A percentile compares a stretch with the other conserved stretches of the same genome.
phyloP scores from a whole-genome alignment of 2,113 vertebrate species.

The Paracyprichromis sp. region DNA sequence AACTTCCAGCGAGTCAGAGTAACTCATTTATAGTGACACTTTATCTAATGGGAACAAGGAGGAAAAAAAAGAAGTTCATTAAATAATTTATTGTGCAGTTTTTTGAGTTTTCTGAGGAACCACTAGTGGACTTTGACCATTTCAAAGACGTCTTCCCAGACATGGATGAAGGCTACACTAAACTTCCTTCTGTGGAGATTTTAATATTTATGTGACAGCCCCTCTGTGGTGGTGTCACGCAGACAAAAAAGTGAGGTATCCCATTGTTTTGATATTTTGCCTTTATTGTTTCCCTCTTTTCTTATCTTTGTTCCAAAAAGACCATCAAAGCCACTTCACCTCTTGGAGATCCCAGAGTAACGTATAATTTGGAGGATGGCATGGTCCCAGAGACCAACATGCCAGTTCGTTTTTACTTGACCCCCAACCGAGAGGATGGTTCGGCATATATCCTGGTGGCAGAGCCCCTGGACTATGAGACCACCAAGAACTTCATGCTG shows the following conservation, averaged over 20 bases:
- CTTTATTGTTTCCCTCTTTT: not conserved
- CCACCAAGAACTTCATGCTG: constrained; percentile 77
- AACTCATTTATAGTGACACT: not conserved
- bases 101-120: not conserved
- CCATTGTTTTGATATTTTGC: not conserved
- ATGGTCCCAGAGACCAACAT: constrained; percentile 86
- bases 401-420: constrained; percentile 85
- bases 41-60: not conserved
- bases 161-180: not conserved
- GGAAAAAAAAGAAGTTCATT: accelerated
- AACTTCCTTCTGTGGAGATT: not conserved
- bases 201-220: not conserved
- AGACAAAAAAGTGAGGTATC: not conserved
- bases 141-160: not conserved
- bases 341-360: constrained; percentile 82
- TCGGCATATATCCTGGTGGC: constrained; percentile 83
- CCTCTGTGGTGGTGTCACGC: not conserved
- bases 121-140: not conserved
- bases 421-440: constrained; percentile 81
- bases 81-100: not conserved
- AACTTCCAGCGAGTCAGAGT: not conserved
- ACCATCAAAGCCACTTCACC: constrained; percentile 83
- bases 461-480: constrained; percentile 83
- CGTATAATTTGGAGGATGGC: constrained; percentile 83
- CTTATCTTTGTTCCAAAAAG: constrained; percentile 49